Evolutionary conservation across 2,888 invertebrate species (phyloP).

Genomic region (Tipula confusa): DNA sequence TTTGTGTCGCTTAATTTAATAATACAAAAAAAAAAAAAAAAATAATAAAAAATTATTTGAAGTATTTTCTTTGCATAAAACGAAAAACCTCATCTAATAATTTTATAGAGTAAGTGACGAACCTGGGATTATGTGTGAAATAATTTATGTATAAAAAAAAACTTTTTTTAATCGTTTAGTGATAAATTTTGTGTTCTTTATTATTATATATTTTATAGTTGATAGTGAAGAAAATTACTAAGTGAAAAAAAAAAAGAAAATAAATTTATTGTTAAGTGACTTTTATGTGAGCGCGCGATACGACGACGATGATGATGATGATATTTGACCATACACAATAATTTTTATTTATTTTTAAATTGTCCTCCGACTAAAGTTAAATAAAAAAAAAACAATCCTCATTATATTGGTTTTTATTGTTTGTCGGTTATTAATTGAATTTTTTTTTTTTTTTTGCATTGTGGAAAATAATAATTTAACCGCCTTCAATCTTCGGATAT

Average conservation of each 20-base stretch:
- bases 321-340: not conserved
- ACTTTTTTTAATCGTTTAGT: not conserved
- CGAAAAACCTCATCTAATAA: not conserved
- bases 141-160: not conserved
- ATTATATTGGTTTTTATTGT: conserved; percentile 3
- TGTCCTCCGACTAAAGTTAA: not conserved
- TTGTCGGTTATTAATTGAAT: not conserved
- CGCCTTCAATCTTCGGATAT: not conserved
- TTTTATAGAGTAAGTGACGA: not conserved
- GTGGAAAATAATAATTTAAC: conserved; percentile 20
- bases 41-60: no score
- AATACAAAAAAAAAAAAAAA: no score
- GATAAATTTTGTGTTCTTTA: conserved; percentile 6
- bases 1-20: not conserved
- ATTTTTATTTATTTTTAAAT: conserved; percentile 3
- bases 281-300: not conserved
- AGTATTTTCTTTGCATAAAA: not conserved
- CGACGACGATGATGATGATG: not conserved
- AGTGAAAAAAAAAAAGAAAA: not conserved
- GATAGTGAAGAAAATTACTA: not conserved
- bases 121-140: conserved; percentile 3
- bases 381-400: not conserved
- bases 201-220: not conserved
- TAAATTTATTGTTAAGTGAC: conserved; percentile 9
- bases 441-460: not conserved